Base-by-base conservation (phyloP, 1,140 invertebrate genomes). In the Anthonomus grandis region DNA sequence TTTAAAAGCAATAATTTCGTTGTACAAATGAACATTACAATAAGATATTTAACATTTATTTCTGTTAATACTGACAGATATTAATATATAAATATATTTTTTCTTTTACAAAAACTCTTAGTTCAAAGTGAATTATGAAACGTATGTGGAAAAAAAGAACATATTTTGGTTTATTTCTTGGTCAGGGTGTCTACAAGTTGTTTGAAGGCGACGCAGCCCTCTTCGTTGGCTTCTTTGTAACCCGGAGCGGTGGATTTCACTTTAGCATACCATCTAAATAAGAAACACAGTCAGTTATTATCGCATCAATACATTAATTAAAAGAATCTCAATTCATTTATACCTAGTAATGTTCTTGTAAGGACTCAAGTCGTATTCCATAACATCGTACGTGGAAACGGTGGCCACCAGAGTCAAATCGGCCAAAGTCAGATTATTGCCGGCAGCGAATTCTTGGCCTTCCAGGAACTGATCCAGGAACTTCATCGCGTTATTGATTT, bases 191-290 rank as follows among this genome's bases (percentile, higher is more conserved):
- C 72, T 1, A 69, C 62, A 2, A 76, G 19, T 2, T 44, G 55
- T 59, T 76, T 76, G 63, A 78, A 78, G 0, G 44, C 48, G 3
- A 75, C 65, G 0, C 76, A 54, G 23, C 72, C 70, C 2, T 78
- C 76, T 4, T 69, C 83, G 67, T 91, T 90, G 36, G 84, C 79
- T 64, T 87, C 86, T 57, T 81, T 78, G 72, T 89, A 91, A 21
- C 83, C 87, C 2, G 86, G 84, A 8, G 84, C 81, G 3, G 81
- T 80, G 25, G 73, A 74, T 72, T 87, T 88, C 34, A 85, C 79
- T 45, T 79, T 83, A 27, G 83, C 79, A 60, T 83, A 79, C 88
- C 90, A 92, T 56, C 55, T 63, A 13, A 2, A 18, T 18, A 5
- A 37, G 39, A 38, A 51, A n/a, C n/a, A n/a, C n/a, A n/a, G n/a